These are phyloP conservation scores for Eristalis arbustorum DNA, from an alignment of 2,888 invertebrate species.

Conservation along the genomic window DNA sequence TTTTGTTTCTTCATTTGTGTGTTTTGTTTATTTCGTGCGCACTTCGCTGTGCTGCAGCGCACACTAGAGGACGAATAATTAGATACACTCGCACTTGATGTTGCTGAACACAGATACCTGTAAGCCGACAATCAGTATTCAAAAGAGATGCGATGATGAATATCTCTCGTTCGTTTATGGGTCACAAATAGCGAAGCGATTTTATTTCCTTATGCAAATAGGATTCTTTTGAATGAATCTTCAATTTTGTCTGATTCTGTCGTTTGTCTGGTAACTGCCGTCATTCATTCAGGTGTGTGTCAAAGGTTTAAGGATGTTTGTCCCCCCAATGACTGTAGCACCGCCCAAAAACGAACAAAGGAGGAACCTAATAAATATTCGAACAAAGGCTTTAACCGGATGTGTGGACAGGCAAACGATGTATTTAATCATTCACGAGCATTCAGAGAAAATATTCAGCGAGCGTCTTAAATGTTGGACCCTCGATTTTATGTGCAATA, in stretches of 20 bases:
- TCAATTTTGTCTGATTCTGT: background rate
- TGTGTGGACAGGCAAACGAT: too few relatives aligned
- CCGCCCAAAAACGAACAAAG: too few relatives aligned
- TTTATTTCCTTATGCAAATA: background rate
- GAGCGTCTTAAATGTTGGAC: too few relatives aligned
- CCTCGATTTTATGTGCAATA: too few relatives aligned
- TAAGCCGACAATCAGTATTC: background rate
- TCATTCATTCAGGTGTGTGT: background rate
- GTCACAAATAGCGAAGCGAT: background rate
- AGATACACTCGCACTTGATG: background rate
- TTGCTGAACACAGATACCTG: too few relatives aligned
- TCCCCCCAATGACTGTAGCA: too few relatives aligned
- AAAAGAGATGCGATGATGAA: background rate
- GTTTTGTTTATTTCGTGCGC: background rate
- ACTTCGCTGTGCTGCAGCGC: background rate
- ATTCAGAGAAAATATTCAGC: too few relatives aligned
- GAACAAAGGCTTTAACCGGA: too few relatives aligned
- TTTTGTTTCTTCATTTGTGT: background rate
- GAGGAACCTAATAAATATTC: too few relatives aligned
- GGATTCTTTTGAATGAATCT: background rate
- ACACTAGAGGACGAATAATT: slow-evolving; percentile 13
- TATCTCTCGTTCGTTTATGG: background rate
- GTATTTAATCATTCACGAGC: too few relatives aligned
- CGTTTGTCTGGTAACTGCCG: background rate
- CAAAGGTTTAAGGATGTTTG: too few relatives aligned